Conservation (phyloP, 2,113 vertebrate genomes). For the Oryctolagus cuniculus region DNA sequence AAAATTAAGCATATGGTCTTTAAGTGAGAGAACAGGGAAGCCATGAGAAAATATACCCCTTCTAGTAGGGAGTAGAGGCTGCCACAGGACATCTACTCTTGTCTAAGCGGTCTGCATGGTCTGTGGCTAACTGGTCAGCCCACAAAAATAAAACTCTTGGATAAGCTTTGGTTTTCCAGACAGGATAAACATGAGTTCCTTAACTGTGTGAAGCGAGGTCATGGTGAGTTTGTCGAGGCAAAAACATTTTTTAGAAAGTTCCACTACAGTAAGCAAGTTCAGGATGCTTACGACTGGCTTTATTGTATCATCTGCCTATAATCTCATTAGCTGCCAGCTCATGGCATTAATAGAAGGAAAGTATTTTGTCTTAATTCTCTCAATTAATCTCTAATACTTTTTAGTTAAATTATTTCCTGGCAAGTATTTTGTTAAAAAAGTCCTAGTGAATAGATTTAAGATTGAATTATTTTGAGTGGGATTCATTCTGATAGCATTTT, state of each 20-base stretch:
- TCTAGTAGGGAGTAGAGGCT: background rate
- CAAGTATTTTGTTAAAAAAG: constrained; percentile 27
- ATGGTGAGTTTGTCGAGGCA: background rate
- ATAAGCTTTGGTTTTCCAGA: background rate
- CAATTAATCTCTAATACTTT: background rate
- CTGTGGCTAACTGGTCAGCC: background rate
- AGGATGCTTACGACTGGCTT: background rate
- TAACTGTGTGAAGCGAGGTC: background rate
- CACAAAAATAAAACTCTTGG: background rate
- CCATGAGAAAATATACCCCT: background rate
- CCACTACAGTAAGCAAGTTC: background rate
- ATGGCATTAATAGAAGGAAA: constrained; percentile 14
- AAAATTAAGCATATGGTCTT: background rate
- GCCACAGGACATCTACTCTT: background rate
- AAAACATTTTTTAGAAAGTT: background rate
- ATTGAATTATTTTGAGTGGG: constrained; percentile 23
- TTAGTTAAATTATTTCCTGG: constrained; percentile 27
- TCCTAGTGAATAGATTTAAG: constrained; percentile 17
- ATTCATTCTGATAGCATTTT: background rate
- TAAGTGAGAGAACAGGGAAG: background rate
- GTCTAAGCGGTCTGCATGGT: background rate
- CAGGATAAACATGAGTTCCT: background rate
- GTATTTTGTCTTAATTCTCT: background rate
- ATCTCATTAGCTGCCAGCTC: constrained; percentile 39
- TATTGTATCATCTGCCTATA: background rate